A percentile compares a stretch with the other conserved stretches of the same genome.
Evolutionary conservation across 2,797 vertebrate species (phyloP).

Genomic region (Sarcophilus harrisii): DNA sequence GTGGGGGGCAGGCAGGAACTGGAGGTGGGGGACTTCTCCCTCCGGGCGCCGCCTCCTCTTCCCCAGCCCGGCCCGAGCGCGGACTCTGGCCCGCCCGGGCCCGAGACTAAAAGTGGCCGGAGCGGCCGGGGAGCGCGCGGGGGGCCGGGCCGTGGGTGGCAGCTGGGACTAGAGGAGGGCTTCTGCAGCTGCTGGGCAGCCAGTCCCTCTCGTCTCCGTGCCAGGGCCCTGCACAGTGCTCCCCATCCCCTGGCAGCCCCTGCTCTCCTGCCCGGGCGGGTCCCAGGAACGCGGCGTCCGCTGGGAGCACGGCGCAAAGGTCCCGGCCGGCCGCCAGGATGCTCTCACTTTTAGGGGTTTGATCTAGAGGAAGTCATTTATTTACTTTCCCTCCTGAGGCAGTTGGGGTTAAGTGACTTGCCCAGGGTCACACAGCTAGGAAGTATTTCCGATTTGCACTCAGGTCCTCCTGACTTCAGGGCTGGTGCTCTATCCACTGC

Average conservation of each 20-base stretch:
- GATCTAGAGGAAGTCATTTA: neutral
- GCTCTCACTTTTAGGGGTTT: neutral
- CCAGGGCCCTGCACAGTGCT: neutral
- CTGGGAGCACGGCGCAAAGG: no score
- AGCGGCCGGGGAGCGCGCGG: no score
- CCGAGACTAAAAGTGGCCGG: neutral
- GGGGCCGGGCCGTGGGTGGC: no score
- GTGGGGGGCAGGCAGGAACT: accelerated
- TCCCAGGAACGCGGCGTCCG: neutral
- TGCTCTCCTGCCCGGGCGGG: neutral
- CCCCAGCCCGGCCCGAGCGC: accelerated
- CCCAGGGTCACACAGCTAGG: no score
- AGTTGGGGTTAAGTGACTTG: no score
- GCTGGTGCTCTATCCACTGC: no score
- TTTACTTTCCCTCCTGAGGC: no score
- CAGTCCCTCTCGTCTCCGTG: neutral
- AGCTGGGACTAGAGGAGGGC: neutral
- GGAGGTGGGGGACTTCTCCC: neutral
- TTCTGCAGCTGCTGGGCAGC: neutral
- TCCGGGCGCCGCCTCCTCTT: accelerated
- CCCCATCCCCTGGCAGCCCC: neutral
- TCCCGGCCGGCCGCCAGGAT: no score
- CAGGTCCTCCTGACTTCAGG: no score
- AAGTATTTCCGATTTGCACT: no score
- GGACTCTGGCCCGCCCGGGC: neutral